Conservation (phyloP, 1,140 invertebrate genomes). For the Geopemphigus sp. region DNA sequence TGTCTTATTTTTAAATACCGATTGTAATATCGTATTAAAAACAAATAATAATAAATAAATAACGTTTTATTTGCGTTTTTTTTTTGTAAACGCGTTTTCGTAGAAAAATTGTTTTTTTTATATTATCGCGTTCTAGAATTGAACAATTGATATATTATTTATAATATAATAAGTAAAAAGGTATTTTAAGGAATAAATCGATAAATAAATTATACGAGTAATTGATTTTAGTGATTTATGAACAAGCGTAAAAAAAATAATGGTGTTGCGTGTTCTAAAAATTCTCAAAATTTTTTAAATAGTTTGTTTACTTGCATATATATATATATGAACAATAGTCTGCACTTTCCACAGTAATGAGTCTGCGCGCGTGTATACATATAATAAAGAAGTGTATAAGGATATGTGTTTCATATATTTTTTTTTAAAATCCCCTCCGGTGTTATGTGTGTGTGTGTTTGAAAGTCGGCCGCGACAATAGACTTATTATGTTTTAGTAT, state of each 20-base stretch:
- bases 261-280: background rate
- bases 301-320: background rate
- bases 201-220: no score
- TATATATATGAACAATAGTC: slow-evolving; percentile 18
- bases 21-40: no score
- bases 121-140: no score
- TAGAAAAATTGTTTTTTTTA: no score
- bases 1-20: no score
- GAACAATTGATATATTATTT: no score
- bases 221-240: no score
- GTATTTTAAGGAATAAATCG: no score
- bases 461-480: slow-evolving; percentile 39
- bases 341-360: slow-evolving; percentile 40
- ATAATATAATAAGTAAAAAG: no score
- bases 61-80: no score
- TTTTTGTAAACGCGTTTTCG: no score
- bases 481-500: slow-evolving; percentile 45
- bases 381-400: slow-evolving; percentile 15
- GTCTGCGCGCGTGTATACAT: background rate
- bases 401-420: slow-evolving; percentile 8
- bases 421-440: slow-evolving; percentile 39
- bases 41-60: no score
- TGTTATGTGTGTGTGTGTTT: background rate
- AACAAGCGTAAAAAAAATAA: background rate
- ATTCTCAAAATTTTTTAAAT: slow-evolving; percentile 27